Evolutionary conservation across 2,888 invertebrate genomes (phyloP).

Genomic region (Agonopterix arenella): DNA sequence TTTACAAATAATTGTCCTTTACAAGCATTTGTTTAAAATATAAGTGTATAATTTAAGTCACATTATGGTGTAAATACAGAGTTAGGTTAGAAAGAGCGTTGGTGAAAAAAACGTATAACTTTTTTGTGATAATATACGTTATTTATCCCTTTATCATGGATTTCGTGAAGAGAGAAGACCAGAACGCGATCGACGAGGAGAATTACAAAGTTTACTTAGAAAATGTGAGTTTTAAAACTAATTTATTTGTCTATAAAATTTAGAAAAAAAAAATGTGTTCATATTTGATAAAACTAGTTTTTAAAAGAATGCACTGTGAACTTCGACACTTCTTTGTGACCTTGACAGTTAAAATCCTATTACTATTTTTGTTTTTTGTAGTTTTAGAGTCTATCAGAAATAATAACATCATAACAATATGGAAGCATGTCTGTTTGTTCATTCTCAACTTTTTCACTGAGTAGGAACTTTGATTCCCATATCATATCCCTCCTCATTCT

Average conservation of each 20-base stretch:
- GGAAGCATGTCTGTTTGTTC: too few species aligned
- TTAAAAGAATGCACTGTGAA: constrained; percentile 1
- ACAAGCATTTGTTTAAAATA: constrained; percentile 19
- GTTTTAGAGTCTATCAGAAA: too few species aligned
- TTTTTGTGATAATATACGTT: constrained; percentile 12
- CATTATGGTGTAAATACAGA: constrained; percentile 23
- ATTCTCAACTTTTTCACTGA: too few species aligned
- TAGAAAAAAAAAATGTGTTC: not conserved
- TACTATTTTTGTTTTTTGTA: too few species aligned
- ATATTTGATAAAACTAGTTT: constrained; percentile 1
- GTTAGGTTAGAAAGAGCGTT: constrained; percentile 52
- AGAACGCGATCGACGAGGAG: constrained; percentile 52
- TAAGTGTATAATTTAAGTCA: constrained; percentile 26
- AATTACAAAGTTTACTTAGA: constrained; percentile 59
- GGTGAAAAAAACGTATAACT: constrained; percentile 16
- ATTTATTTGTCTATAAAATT: not conserved
- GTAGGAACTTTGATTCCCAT: too few species aligned
- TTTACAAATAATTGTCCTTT: constrained; percentile 21
- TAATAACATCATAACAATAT: too few species aligned
- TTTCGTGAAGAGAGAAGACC: constrained; percentile 65
- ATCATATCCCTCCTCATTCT: too few species aligned
- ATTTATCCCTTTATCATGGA: constrained; percentile 39
- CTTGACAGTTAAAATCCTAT: too few species aligned
- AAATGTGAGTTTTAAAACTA: constrained; percentile 42
- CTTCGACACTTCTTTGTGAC: constrained; percentile 7